Evolutionary conservation across 1,140 invertebrate species (phyloP), one percentile per base, ranked within the genome.

Genomic region (Gonatopus flavifemur): DNA sequence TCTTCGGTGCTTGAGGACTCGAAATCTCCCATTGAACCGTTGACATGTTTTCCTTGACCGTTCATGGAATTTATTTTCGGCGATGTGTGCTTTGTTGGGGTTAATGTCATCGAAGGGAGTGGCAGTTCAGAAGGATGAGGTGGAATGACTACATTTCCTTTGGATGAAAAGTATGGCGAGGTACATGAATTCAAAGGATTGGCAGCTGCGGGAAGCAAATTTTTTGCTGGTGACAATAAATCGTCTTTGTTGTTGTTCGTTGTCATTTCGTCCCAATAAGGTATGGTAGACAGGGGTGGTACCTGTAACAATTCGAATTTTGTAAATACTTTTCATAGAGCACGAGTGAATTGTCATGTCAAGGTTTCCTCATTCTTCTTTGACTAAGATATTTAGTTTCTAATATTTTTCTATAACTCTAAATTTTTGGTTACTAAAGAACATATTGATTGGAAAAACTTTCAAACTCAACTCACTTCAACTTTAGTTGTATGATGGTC

Each of bases 71-170:
- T 33, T 9, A 42, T 46, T 1, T 49, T 52, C 7, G 39, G 47
- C 5, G 48, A 55, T 31, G 30, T 28, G 1, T 42, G 62, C 30
- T 70, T 72, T 33, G 71, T 76, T 0, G 72, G 68, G 38, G 72
- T 71, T 3, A 77, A 40, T 0, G 70, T 67, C 37, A 78, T 46
- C 0, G 73, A 76, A 15, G 77, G 76, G 20, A 77, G 54, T 4
- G 76, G 76, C 19, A 78, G 44, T 49, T 75, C 74, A 0, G 76
- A 78, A 5, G 76, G 75, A 63, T 77, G 76, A 3, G 76, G 76
- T 12, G 76, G 72, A 18, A 74, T 51, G 3, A 77, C 72, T 1
- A 65, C 19, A 37, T 67, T 69, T 10, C 55, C 42, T 13, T 70
- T 67, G 4, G 55, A 53, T 0, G 59, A 48, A 43, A 61, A 77